These are phyloP conservation scores for Sycophila sp. DNA, from an alignment of 1,140 invertebrate genomes.

Conservation along the genomic window DNA sequence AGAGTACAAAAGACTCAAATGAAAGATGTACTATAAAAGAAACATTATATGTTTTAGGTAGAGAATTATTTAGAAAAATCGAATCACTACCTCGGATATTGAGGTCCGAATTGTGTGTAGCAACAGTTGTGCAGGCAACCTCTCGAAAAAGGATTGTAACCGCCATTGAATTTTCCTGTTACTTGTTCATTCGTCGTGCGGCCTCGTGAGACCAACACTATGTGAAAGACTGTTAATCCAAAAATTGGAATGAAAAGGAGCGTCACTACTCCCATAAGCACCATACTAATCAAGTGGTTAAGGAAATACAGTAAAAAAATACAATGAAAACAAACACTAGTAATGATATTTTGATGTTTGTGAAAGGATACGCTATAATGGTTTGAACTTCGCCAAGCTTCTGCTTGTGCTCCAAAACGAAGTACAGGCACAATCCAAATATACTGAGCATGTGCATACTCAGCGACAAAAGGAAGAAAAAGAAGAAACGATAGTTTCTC, in stretches of 20 bases:
- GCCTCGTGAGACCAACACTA: conserved; percentile 95
- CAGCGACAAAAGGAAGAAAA: conserved; percentile 96
- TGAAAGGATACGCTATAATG: conserved; percentile 91
- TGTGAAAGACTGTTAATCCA: conserved; percentile 97
- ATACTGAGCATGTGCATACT: conserved; percentile 98
- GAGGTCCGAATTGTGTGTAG: conserved; percentile 94
- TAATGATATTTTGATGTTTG: neutral
- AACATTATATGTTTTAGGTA: no score
- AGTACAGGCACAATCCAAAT: conserved; percentile 92
- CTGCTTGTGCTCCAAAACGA: conserved; percentile 87
- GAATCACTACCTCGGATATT: conserved; percentile 88
- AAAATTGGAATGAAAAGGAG: conserved; percentile 96
- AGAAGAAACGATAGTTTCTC: conserved; percentile 98
- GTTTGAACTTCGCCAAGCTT: conserved; percentile 82
- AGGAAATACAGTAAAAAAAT: conserved; percentile 18
- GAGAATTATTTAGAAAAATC: no score
- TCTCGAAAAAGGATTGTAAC: conserved; percentile 95
- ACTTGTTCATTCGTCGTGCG: conserved; percentile 99
- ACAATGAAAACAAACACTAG: neutral
- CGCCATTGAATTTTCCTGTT: conserved; percentile 97
- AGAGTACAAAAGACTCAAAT: no score
- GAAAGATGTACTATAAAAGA: no score
- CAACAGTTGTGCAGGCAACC: conserved; percentile 95
- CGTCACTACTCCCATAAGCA: conserved; percentile 90
- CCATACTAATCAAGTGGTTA: conserved; percentile 74